A percentile compares a stretch with the other conserved stretches of the same genome.
phyloP scores from a whole-genome alignment of 2,113 vertebrate genomes.

The Etia nguti region DNA sequence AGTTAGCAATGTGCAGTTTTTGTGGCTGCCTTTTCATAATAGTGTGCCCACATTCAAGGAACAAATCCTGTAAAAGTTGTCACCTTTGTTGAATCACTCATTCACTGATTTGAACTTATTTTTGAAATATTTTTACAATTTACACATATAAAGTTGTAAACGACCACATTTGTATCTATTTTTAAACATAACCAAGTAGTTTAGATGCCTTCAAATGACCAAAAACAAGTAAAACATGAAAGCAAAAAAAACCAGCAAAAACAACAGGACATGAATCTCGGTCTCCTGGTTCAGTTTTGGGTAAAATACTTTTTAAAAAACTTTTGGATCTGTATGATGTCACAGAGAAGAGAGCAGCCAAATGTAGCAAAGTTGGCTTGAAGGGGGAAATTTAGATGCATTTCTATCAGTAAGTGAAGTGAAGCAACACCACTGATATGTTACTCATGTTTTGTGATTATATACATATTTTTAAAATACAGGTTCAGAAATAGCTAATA shows the following conservation, averaged over 20 bases:
- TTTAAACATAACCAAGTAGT: neutral
- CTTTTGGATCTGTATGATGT: neutral
- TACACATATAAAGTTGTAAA: neutral
- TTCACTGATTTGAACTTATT: neutral
- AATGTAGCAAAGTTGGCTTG: neutral
- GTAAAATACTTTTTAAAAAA: neutral
- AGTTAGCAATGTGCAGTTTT: neutral
- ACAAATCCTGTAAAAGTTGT: neutral
- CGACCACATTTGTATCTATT: neutral
- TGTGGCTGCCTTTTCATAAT: neutral
- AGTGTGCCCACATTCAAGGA: neutral
- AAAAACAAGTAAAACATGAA: neutral
- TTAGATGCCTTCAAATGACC: neutral
- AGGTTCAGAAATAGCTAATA: neutral
- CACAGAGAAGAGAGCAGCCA: neutral
- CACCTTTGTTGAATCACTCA: neutral
- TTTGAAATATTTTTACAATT: neutral
- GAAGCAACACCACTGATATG: too few relatives aligned
- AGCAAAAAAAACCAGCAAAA: neutral
- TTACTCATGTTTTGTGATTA: neutral
- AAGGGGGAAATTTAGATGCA: neutral
- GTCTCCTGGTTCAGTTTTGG: neutral
- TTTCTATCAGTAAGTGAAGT: neutral
- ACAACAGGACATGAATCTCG: fast-evolving
- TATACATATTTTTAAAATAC: neutral